Evolutionary conservation across 2,113 vertebrate genomes (phyloP).

Genomic region (Upupa epops): DNA sequence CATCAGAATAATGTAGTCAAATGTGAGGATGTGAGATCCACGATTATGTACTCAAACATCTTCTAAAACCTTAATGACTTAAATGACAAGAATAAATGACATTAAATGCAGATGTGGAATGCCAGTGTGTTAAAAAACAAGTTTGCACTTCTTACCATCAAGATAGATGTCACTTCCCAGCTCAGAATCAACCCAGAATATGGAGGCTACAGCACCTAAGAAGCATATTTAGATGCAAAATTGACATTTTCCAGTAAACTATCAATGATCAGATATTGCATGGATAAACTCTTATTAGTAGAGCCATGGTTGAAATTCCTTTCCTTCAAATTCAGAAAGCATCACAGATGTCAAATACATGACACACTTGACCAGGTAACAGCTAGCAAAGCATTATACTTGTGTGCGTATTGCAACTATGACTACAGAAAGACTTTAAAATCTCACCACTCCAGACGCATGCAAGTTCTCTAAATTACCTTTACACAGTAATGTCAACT

Average conservation of each 20-base stretch:
- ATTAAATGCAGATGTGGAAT: not conserved
- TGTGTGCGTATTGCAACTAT: not conserved
- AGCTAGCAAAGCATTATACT: not conserved
- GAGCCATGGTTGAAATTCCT: not conserved
- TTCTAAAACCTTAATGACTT: not conserved
- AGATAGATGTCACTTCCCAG: conserved; percentile 96
- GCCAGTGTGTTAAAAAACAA: not conserved
- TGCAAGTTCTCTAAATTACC: not conserved
- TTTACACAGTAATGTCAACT: not conserved
- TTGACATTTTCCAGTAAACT: not conserved
- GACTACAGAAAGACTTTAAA: not conserved
- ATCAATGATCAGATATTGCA: not conserved
- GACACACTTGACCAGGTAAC: not conserved
- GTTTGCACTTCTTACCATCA: conserved; percentile 83
- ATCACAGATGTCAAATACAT: not conserved
- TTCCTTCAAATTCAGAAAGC: not conserved
- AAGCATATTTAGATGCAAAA: not conserved
- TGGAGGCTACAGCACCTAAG: conserved; percentile 92
- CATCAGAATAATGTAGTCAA: not conserved
- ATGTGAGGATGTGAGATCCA: not conserved
- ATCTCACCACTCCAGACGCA: not conserved
- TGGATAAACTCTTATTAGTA: not conserved
- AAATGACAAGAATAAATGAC: not conserved
- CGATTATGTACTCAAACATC: not conserved
- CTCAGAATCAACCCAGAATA: conserved; percentile 98